Base-by-base conservation (phyloP, 2,113 vertebrate genomes). In the Mirza zaza region DNA sequence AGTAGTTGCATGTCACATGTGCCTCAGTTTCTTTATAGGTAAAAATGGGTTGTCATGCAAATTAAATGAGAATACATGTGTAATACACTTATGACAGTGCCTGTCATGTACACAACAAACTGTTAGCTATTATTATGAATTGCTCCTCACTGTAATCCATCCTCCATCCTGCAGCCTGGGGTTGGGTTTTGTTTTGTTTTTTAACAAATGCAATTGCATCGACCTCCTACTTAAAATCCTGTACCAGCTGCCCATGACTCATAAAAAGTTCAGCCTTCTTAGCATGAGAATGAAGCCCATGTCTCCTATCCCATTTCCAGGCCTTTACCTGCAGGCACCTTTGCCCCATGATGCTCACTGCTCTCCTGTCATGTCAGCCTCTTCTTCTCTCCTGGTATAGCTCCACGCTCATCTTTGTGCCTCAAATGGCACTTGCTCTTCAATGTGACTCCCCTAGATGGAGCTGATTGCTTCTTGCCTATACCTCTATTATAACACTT, bases 361-460 rank as follows among this genome's bases (percentile, higher is more conserved):
- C 34, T 36, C 29, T 32, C 25, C 13, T 7, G 2, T 34, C 80
- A 15, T 23, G 36, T 10, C 48, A 11, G 42, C 39, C 39, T 77
- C 45, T n/a, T 73, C 39, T 57, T 11, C 6, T 20, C 67, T 88
- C 39, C 23, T 68, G 2, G 29, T 32, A 21, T 63, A n/a, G n/a
- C 6, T 39, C 77, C 25, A 25, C 0, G 2, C 29, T 73, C 18
- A 6, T 34, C 57, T 86, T 79, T 32, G 63, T 32, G 36, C 20
- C 23, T 81, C 79, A 91, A 81, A 39, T 91, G 67, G 17, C 95
- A 71, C 63, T 32, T 79, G 82, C 48, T 96, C 57, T 73, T 76
- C 63, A 2, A 11, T 34, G 9, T 27, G 52, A 71, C 27, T 71
- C 14, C 23, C 13, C 59, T 77, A 29, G 87, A 57, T 36, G 21